Base-by-base conservation (phyloP, 2,888 invertebrate species). In the Lymantria monacha region DNA sequence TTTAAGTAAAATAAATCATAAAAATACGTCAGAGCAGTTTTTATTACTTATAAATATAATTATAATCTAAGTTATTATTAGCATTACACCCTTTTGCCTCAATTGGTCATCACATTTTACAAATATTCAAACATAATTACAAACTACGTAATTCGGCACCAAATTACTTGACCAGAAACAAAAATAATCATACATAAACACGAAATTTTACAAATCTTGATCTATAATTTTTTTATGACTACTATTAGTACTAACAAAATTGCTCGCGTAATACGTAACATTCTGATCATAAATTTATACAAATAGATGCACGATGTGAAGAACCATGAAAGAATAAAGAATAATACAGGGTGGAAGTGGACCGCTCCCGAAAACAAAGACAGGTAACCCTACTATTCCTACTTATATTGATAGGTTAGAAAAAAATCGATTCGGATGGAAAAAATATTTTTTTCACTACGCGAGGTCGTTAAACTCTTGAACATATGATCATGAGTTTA, bases 61-160 rank as follows among this genome's bases (percentile, higher is more conserved):
- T 22, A 33, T 38, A 38, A 41, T 51, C 59, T 54, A 12, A 22
- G 14, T 49, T 47, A 61, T 53, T 53, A 52, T 56, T 53, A 63
- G 57, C 60, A 64, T 64, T 68, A 57, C 64, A 77, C 78, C 78
- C 74, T 79, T 77, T 77, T 69, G 72, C 78, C 77, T 72, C 59
- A 61, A 81, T 85, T 85, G 83, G 84, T 85, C 85, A 68, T 62
- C 68, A 60, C 37, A 57, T 53, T 59, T 56, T 56, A 58, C 42
- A 63, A 30, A 46, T 56, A 41, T 42, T 44, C 46, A 49, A 42
- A 14, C 9, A 11, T 37, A 11, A 30, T 47, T 14, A 3, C 11
- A 44, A 44, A 22, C 11, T 37, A 7, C 31, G 30, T 45, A 22
- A 22, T 22, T 22, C 12, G 38, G 40, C 38, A 50, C 22, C 5